These are phyloP conservation scores for Eugnorisma glareosa DNA, from an alignment of 2,888 invertebrate species.

Conservation along the genomic window DNA sequence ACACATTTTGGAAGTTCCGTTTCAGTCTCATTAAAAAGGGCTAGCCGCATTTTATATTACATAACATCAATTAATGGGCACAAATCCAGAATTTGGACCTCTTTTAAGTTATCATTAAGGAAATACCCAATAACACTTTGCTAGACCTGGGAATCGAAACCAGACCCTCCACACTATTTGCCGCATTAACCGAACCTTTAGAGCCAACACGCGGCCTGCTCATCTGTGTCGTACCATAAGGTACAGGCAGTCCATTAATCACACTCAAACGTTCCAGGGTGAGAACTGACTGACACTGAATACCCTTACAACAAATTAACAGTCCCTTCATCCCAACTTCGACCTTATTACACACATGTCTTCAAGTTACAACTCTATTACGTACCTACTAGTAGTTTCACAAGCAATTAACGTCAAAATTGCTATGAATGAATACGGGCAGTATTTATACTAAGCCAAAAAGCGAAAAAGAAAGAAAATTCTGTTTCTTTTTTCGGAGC, in stretches of 20 bases:
- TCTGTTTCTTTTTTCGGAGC: not conserved
- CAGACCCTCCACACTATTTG: not conserved
- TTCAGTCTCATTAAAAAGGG: not conserved
- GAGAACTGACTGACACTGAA: not conserved
- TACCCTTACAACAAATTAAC: conserved; percentile 1
- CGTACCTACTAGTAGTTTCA: not conserved
- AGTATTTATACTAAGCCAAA: not conserved
- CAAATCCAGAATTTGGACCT: not conserved
- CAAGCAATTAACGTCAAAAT: not conserved
- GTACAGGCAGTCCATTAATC: not conserved
- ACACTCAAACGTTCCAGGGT: not conserved
- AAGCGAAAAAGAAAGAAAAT: not conserved
- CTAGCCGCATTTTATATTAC: not conserved
- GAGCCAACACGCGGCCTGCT: not conserved
- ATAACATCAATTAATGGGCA: not conserved
- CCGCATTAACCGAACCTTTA: not conserved
- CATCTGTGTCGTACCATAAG: not conserved
- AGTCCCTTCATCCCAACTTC: not conserved
- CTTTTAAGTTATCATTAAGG: not conserved
- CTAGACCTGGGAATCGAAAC: not conserved
- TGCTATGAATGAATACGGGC: not conserved
- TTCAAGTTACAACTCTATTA: not conserved
- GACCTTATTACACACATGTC: conserved; percentile 2
- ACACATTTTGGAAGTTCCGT: not conserved
- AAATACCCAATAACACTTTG: not conserved